A percentile compares a stretch with the other conserved stretches of the same genome.
These are phyloP conservation scores for Platycercus adscitus DNA, from an alignment of 2,113 vertebrate genomes.

Conservation along the genomic window DNA sequence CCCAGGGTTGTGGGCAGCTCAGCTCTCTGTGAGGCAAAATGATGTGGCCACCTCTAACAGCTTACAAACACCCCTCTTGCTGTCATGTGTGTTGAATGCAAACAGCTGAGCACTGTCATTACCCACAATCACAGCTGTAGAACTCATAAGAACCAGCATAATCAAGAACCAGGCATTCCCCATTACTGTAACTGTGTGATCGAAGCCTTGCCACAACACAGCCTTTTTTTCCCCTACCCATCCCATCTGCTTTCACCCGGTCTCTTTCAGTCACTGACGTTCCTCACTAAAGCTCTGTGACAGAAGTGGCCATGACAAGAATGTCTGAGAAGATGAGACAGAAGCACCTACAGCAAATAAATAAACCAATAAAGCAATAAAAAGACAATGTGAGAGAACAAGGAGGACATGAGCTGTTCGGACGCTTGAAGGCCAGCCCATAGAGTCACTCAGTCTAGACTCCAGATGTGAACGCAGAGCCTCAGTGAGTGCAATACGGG, in stretches of 20 bases:
- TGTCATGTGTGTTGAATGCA: background rate
- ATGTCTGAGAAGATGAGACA: constrained; percentile 27
- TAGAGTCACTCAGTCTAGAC: constrained; percentile 85
- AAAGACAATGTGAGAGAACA: constrained; percentile 25
- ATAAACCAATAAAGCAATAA: constrained; percentile 41
- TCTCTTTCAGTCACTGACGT: background rate
- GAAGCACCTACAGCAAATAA: constrained; percentile 51
- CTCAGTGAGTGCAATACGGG: constrained; percentile 61
- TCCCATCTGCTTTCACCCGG: background rate
- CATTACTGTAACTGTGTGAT: background rate
- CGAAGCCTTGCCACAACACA: background rate
- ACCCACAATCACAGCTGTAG: background rate
- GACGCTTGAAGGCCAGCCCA: constrained; percentile 64
- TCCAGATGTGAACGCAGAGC: constrained; percentile 82
- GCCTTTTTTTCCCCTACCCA: background rate
- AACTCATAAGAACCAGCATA: background rate
- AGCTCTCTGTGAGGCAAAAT: background rate
- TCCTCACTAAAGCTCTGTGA: background rate
- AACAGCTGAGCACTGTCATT: background rate
- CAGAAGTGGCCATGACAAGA: background rate
- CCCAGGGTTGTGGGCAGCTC: background rate
- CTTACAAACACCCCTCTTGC: background rate
- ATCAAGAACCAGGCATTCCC: background rate
- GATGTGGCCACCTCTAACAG: background rate
- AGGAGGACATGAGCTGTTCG: constrained; percentile 44